These are phyloP conservation scores for Leucoraja erinaceus DNA, from an alignment of 2,113 vertebrate species.

Conservation along the genomic window DNA sequence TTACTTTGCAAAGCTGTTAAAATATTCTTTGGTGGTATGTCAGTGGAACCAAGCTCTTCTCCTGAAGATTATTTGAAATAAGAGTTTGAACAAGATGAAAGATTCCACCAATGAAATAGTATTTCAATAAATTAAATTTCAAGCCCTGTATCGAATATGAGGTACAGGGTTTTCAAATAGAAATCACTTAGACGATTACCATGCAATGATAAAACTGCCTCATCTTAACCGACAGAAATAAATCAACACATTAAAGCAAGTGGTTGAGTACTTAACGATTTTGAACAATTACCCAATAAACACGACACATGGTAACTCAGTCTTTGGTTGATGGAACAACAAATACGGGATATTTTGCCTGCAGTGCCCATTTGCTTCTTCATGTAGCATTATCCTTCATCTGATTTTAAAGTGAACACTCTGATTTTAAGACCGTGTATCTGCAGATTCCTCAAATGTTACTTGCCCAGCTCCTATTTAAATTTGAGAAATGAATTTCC, in stretches of 20 bases:
- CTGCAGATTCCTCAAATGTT: neutral
- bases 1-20: neutral
- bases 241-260: neutral
- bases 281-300: neutral
- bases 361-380: neutral
- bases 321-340: neutral
- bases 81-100: neutral
- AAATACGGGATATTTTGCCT: neutral
- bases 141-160: neutral
- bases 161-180: neutral
- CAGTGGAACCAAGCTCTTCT: neutral
- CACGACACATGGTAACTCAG: neutral
- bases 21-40: neutral
- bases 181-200: neutral
- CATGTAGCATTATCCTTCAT: neutral
- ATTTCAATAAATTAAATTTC: neutral
- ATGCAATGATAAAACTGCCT: neutral
- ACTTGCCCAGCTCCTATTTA: neutral
- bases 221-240: neutral
- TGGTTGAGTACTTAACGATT: neutral
- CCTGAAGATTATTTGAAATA: neutral
- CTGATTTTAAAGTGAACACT: neutral
- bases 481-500: neutral
- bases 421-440: neutral
- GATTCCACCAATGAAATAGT: neutral